Conservation (phyloP, 2,797 vertebrate genomes). For the Trachops cirrhosus region DNA sequence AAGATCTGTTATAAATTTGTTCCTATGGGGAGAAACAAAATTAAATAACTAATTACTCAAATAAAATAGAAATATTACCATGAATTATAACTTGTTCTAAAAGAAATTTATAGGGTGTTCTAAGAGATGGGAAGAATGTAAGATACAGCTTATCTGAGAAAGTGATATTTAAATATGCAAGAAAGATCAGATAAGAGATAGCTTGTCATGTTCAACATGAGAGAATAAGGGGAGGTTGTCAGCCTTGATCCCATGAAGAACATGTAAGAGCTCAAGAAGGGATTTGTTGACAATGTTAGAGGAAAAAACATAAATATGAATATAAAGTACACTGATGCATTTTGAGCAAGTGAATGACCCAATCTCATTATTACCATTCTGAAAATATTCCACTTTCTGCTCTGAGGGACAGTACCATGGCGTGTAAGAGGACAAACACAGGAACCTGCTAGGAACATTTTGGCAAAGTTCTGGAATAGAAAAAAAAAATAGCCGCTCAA, state of each 20-base stretch:
- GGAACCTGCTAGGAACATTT: neutral
- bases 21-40: neutral
- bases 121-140: neutral
- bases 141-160: neutral
- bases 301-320: neutral
- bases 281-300: neutral
- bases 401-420: neutral
- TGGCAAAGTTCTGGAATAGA: neutral
- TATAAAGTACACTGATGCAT: neutral
- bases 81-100: neutral
- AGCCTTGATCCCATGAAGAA: neutral
- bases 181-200: neutral
- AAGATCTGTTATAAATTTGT: neutral
- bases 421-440: fast-evolving
- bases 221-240: neutral
- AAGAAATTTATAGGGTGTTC: neutral
- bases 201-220: neutral
- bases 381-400: neutral
- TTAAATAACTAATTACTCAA: neutral
- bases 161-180: neutral
- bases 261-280: neutral
- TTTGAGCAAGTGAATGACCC: neutral
- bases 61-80: neutral
- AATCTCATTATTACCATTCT: neutral
- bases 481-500: neutral